phyloP scores from a whole-genome alignment of 1,140 invertebrate genomes.

The Achroia grisella region DNA sequence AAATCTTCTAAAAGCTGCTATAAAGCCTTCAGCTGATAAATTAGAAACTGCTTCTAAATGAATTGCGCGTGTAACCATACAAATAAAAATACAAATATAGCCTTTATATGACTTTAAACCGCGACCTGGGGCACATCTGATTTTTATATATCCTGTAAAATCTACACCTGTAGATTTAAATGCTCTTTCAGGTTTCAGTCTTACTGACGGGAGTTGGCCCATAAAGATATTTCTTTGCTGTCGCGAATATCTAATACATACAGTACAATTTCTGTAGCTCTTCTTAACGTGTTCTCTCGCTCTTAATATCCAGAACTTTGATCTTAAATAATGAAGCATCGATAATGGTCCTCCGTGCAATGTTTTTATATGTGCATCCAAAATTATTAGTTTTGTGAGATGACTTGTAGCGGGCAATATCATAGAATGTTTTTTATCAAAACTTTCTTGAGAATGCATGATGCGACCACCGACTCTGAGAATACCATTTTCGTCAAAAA shows the following conservation, averaged over 20 bases:
- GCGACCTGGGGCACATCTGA: slow-evolving; percentile 4
- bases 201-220: slow-evolving; percentile 3
- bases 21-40: too few relatives aligned
- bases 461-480: not conserved
- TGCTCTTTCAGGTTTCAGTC: slow-evolving; percentile 1
- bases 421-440: not conserved
- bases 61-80: too few relatives aligned
- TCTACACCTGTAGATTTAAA: slow-evolving; percentile 5
- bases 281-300: slow-evolving; percentile 4
- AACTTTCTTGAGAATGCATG: not conserved
- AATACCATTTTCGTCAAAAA: not conserved
- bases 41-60: slow-evolving; percentile 5
- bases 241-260: slow-evolving; percentile 2
- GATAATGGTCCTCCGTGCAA: slow-evolving; percentile 5
- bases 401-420: slow-evolving; percentile 10
- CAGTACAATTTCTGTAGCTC: slow-evolving; percentile 1
- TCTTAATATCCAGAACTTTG: slow-evolving; percentile 3
- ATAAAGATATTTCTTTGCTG: slow-evolving; percentile 1
- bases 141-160: slow-evolving; percentile 2
- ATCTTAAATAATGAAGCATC: too few relatives aligned
- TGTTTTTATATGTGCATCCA: slow-evolving; percentile 9
- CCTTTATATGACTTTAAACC: slow-evolving; percentile 1
- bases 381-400: slow-evolving; percentile 18
- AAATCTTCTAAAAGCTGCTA: slow-evolving; percentile 8
- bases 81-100: too few relatives aligned